Evolutionary conservation across 2,113 vertebrate species (phyloP).

Genomic region (Willisornis vidua): DNA sequence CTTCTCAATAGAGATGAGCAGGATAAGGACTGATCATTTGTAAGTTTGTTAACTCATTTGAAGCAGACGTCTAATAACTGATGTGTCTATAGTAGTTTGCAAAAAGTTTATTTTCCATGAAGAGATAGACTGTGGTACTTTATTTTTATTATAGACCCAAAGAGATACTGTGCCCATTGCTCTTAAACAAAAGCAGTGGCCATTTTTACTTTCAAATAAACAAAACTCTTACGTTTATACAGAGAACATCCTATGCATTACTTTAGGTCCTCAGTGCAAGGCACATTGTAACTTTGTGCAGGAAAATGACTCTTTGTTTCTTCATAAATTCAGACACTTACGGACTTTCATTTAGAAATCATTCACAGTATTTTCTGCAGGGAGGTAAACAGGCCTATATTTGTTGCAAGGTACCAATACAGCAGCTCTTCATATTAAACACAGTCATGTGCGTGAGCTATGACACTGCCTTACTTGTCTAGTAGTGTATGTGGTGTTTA

Average conservation of each 20-base stretch:
- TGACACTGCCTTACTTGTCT: not conserved
- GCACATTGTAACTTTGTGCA: not conserved
- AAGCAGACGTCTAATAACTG: not conserved
- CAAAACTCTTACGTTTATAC: not conserved
- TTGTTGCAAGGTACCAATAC: not conserved
- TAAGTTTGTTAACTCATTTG: not conserved
- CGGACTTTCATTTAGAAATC: not conserved
- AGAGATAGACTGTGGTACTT: not conserved
- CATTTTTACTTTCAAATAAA: not conserved
- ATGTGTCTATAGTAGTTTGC: not conserved
- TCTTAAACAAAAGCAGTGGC: not conserved
- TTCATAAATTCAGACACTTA: not conserved
- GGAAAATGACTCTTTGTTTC: not conserved
- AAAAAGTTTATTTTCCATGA: not conserved
- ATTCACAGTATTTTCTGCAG: not conserved
- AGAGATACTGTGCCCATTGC: not conserved
- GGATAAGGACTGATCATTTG: not conserved
- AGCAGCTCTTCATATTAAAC: not conserved
- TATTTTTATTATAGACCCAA: not conserved
- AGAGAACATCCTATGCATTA: not conserved
- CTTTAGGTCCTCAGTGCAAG: not conserved
- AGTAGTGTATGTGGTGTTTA: not conserved
- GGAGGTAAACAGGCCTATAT: not conserved
- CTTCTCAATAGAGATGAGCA: not conserved
- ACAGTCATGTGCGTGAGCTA: not conserved